Percentiles rank a stretch among this genome's conserved stretches.
These are phyloP conservation scores for Drosophila seclusa DNA, from an alignment of 2,888 invertebrate genomes.

Conservation along the genomic window DNA sequence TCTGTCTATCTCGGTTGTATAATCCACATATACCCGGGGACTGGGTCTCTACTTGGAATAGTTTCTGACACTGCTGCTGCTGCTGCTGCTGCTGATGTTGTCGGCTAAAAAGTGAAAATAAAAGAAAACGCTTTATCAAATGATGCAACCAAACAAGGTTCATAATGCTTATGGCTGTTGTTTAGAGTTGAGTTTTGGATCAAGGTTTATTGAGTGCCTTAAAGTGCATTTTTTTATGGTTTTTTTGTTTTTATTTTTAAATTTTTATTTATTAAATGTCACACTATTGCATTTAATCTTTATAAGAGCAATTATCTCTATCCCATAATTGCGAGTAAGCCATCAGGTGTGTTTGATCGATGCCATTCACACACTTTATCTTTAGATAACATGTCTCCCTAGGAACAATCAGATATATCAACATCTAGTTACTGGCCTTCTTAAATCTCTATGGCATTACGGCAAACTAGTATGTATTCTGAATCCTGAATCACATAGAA, in stretches of 20 bases:
- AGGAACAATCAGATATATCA: neutral
- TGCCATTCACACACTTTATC: neutral
- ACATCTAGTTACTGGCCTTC: neutral
- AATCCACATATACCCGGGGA: slow-evolving; percentile 32
- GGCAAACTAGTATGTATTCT: neutral
- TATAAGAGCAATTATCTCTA: neutral
- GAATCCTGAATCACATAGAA: neutral
- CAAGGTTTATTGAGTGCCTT: neutral
- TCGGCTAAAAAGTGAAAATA: slow-evolving; percentile 20
- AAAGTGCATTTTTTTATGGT: neutral
- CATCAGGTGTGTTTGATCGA: neutral
- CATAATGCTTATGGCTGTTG: slow-evolving; percentile 3
- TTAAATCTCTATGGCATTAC: neutral
- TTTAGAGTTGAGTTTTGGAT: slow-evolving; percentile 11
- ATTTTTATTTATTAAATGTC: neutral
- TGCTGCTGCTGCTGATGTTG: slow-evolving; percentile 10
- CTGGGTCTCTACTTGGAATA: neutral
- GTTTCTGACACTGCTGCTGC: neutral
- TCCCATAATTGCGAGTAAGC: neutral
- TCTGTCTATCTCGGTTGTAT: slow-evolving; percentile 46
- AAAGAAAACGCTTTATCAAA: slow-evolving; percentile 22
- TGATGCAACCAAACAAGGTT: slow-evolving; percentile 1
- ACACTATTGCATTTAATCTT: neutral
- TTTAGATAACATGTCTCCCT: neutral
- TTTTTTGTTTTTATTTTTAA: neutral